Evolutionary conservation across 2,888 invertebrate species (phyloP).

Genomic region (Chorisops tibialis): DNA sequence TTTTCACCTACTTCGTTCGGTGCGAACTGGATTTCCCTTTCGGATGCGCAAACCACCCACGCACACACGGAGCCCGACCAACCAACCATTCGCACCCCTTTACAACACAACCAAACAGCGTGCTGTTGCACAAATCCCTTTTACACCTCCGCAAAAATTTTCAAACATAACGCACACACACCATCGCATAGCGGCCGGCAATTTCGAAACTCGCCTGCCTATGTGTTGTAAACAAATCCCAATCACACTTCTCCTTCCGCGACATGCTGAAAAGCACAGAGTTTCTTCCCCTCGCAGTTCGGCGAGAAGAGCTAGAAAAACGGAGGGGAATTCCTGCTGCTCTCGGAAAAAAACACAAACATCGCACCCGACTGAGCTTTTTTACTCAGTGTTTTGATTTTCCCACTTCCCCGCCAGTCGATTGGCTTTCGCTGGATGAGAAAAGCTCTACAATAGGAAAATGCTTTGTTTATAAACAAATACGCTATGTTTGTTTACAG

Average conservation of each 20-base stretch:
- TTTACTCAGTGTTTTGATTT: not conserved
- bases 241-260: too few relatives aligned
- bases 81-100: too few relatives aligned
- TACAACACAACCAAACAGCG: too few relatives aligned
- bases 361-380: not conserved
- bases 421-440: too few relatives aligned
- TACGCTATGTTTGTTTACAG: slow-evolving; percentile 9
- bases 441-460: not conserved
- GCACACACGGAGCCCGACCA: not conserved
- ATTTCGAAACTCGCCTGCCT: not conserved
- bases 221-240: not conserved
- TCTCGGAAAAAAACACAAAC: too few relatives aligned
- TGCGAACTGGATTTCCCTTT: not conserved
- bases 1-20: not conserved
- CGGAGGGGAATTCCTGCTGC: not conserved
- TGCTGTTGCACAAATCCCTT: too few relatives aligned
- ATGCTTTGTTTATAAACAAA: slow-evolving; percentile 23
- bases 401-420: not conserved
- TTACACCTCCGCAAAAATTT: too few relatives aligned
- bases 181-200: too few relatives aligned
- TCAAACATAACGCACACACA: too few relatives aligned
- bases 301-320: too few relatives aligned
- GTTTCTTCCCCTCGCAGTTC: too few relatives aligned
- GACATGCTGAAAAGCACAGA: too few relatives aligned
- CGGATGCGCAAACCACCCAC: not conserved